A percentile compares a stretch with the other conserved stretches of the same genome.
These are phyloP conservation scores for Andrena dorsata DNA, from an alignment of 2,888 invertebrate genomes.

Conservation along the genomic window DNA sequence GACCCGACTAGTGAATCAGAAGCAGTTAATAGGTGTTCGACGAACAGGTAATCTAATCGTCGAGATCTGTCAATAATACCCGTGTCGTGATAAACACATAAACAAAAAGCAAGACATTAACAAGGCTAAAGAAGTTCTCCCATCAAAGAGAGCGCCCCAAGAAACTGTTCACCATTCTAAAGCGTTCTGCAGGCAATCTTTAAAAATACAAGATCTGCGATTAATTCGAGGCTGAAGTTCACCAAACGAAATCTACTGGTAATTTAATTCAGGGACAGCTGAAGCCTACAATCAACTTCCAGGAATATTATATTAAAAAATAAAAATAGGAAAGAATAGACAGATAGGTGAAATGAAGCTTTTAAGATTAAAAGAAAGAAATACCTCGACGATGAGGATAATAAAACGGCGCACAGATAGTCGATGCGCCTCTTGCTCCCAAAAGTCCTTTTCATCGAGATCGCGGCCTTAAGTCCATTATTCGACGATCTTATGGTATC, in stretches of 20 bases:
- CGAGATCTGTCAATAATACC: not conserved
- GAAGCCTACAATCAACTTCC: not conserved
- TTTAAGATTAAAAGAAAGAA: not conserved
- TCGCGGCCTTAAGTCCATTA: conserved; percentile 14
- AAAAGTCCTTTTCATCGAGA: conserved; percentile 13
- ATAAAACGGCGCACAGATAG: not conserved
- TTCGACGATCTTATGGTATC: not conserved
- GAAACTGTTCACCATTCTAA: too few relatives aligned
- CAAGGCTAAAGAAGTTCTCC: too few relatives aligned
- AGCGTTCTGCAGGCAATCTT: too few relatives aligned
- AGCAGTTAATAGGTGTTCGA: not conserved
- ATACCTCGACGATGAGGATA: conserved; percentile 26
- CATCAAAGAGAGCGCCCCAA: too few relatives aligned
- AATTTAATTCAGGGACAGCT: not conserved
- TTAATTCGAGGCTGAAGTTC: too few relatives aligned
- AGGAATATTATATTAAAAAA: not conserved
- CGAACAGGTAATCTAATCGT: not conserved
- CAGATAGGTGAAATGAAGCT: too few relatives aligned
- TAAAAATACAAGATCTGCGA: too few relatives aligned
- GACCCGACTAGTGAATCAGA: not conserved
- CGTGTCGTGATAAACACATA: too few relatives aligned
- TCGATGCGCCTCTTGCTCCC: not conserved
- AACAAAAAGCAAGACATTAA: too few relatives aligned
- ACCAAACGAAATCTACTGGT: too few relatives aligned
- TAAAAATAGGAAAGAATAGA: not conserved